Evolutionary conservation across 1,140 invertebrate genomes (phyloP).

Genomic region (Drosophila melanogaster): DNA sequence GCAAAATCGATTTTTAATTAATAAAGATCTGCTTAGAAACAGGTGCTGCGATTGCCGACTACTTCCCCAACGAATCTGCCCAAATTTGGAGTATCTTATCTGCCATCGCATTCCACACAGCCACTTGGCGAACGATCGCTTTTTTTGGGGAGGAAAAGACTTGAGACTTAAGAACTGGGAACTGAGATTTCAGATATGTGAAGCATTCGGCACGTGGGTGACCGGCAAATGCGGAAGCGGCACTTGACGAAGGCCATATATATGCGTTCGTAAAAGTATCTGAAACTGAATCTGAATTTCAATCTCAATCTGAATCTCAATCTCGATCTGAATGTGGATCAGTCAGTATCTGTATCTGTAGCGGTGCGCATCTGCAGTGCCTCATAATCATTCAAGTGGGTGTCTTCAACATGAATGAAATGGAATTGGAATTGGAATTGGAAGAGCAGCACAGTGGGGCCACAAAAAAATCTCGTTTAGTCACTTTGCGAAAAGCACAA

Average conservation of each 20-base stretch:
- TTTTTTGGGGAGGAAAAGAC: background rate
- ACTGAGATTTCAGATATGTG: constrained; percentile 26
- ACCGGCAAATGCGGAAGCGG: constrained; percentile 65
- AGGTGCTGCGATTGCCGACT: background rate
- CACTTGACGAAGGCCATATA: constrained; percentile 63
- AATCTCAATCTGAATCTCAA: background rate
- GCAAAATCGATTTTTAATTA: background rate
- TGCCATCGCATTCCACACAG: constrained; percentile 4
- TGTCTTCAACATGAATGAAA: constrained; percentile 53
- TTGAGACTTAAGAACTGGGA: background rate
- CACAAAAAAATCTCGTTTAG: constrained; percentile 50
- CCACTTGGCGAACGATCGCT: constrained; percentile 2
- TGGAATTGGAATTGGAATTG: constrained; percentile 36
- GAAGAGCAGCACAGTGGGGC: constrained; percentile 10
- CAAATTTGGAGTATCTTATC: constrained; percentile 11
- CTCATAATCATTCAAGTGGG: constrained; percentile 54
- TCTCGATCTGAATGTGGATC: background rate
- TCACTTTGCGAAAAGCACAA: constrained; percentile 47
- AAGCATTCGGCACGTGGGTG: constrained; percentile 64
- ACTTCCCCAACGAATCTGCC: background rate
- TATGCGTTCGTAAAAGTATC: constrained; percentile 28
- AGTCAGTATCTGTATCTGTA: constrained; percentile 7
- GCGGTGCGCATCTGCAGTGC: constrained; percentile 42
- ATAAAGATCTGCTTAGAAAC: background rate
- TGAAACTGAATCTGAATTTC: background rate